Conservation (phyloP, 2,888 invertebrate species). For the Drosophila yooni region DNA sequence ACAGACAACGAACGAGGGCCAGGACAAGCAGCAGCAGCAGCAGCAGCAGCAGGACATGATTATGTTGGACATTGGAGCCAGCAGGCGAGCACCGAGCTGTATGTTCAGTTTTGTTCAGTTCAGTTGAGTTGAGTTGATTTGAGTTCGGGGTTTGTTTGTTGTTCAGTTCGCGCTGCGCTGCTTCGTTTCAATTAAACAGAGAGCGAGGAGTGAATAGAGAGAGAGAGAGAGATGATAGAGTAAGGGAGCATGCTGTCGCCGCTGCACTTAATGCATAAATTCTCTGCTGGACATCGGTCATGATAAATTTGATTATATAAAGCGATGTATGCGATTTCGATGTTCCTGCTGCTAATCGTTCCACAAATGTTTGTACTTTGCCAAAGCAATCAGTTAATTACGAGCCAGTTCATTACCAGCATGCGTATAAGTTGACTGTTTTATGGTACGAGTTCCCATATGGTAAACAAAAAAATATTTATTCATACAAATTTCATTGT, state of each 20-base stretch:
- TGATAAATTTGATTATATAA: slow-evolving; percentile 57
- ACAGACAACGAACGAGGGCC: slow-evolving; percentile 7
- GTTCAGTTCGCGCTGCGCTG: slow-evolving; percentile 48
- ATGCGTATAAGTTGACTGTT: neutral
- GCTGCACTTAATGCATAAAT: slow-evolving; percentile 81
- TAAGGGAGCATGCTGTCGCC: slow-evolving; percentile 31
- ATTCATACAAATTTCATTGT: neutral
- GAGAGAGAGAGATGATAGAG: neutral
- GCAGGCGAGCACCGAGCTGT: slow-evolving; percentile 20
- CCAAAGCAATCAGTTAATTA: slow-evolving; percentile 18
- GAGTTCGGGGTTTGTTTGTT: slow-evolving; percentile 13
- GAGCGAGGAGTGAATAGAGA: slow-evolving; percentile 21
- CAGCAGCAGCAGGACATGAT: slow-evolving; percentile 68
- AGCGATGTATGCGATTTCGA: slow-evolving; percentile 31
- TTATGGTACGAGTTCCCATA: neutral
- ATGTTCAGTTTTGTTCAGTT: neutral
- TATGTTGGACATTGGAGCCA: slow-evolving; percentile 67
- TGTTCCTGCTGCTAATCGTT: slow-evolving; percentile 48
- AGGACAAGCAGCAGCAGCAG: slow-evolving; percentile 3
- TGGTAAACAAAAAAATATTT: neutral
- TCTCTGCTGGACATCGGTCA: slow-evolving; percentile 74
- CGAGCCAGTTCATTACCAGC: neutral
- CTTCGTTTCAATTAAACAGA: slow-evolving; percentile 71
- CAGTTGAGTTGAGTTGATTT: neutral
- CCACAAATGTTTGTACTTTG: slow-evolving; percentile 11